phyloP scores from a whole-genome alignment of 1,140 invertebrate species.

The Ips nitidus region DNA sequence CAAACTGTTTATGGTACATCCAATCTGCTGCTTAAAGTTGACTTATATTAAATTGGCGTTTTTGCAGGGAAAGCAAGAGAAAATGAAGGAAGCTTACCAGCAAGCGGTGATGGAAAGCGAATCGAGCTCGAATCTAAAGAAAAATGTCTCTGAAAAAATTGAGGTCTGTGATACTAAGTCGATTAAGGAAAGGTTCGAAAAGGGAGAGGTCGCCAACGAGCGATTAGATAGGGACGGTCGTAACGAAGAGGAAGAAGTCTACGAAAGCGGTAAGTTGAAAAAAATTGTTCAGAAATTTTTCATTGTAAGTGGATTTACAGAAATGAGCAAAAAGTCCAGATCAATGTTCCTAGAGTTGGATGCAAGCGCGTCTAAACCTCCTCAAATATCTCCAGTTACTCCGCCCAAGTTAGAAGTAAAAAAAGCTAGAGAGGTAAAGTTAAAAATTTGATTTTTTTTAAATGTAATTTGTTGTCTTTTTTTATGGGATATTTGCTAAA shows the following conservation, averaged over 20 bases:
- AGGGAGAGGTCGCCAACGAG: conserved; percentile 70
- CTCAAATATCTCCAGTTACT: conserved; percentile 52
- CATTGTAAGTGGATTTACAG: conserved; percentile 53
- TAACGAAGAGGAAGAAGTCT: conserved; percentile 73
- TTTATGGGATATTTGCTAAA: background rate
- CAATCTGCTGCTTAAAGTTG: conserved; percentile 4
- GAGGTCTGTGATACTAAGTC: conserved; percentile 65
- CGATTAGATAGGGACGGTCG: conserved; percentile 55
- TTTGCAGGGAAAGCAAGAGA: conserved; percentile 78
- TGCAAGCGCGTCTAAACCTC: conserved; percentile 59
- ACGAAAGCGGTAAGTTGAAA: conserved; percentile 70
- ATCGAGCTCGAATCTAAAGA: conserved; percentile 46
- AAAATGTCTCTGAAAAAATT: conserved; percentile 45
- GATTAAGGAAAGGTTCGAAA: conserved; percentile 83
- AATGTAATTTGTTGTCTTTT: background rate
- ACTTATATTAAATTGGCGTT: background rate
- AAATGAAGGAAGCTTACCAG: conserved; percentile 90
- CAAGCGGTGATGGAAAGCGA: conserved; percentile 79
- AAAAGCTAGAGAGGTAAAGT: conserved; percentile 47
- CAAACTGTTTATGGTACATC: conserved; percentile 73
- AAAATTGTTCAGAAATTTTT: background rate
- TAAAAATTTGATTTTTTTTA: background rate
- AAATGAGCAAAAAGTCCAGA: conserved; percentile 82
- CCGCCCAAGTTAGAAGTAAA: conserved; percentile 51
- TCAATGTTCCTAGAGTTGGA: conserved; percentile 85